Conservation (phyloP, 2,113 vertebrate species). For the Myxocyprinus asiaticus region DNA sequence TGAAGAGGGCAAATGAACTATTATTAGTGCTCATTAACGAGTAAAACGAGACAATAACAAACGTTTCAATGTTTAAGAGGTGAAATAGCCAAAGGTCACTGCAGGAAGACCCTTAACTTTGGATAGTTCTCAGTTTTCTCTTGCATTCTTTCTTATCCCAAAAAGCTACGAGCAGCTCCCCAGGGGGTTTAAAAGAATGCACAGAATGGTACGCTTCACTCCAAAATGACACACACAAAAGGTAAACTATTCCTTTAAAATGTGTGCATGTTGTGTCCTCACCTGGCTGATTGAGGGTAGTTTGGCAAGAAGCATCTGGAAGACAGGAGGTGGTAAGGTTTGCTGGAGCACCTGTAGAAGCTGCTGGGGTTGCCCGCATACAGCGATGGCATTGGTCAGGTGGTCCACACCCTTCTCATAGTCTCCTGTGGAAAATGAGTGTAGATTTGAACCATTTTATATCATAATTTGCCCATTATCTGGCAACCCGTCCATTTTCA, state of each 20-base stretch:
- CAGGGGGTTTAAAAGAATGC: constrained; percentile 75
- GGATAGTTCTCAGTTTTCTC: constrained; percentile 72
- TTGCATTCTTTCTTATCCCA: constrained; percentile 75
- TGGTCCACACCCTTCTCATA: constrained; percentile 88
- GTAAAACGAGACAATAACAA: not conserved
- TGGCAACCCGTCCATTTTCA: too few species aligned
- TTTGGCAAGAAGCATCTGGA: constrained; percentile 89
- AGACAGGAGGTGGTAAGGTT: constrained; percentile 85
- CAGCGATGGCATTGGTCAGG: constrained; percentile 85
- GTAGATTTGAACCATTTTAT: not conserved
- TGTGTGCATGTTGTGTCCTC: not conserved
- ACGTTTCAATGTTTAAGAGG: constrained; percentile 68
- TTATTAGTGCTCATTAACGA: not conserved
- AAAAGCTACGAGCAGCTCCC: constrained; percentile 51
- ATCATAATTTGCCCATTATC: too few species aligned
- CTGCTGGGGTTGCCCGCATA: constrained; percentile 85
- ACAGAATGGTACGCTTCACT: fast-evolving
- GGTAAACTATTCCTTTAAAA: too few species aligned
- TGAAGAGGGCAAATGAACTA: constrained; percentile 51
- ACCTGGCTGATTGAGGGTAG: constrained; percentile 87
- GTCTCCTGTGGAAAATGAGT: constrained; percentile 71
- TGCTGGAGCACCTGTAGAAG: constrained; percentile 85
- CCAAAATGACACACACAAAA: too few species aligned
- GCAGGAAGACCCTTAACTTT: constrained; percentile 64
- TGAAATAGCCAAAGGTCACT: constrained; percentile 70